Evolutionary conservation across 2,888 invertebrate species (phyloP).

Genomic region (Criorhina ranunculi): DNA sequence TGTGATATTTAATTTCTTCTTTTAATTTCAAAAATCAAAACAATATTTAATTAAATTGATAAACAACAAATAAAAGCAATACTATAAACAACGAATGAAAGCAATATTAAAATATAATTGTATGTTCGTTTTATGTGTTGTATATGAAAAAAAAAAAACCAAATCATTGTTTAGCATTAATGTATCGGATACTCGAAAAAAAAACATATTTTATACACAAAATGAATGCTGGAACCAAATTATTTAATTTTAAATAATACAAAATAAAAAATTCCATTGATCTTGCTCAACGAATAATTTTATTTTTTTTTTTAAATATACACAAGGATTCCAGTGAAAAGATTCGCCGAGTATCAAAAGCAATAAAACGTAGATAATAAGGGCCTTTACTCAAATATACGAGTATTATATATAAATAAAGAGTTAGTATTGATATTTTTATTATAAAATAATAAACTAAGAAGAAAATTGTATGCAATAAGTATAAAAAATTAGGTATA

Average conservation of each 20-base stretch:
- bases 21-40: slow-evolving; percentile 10
- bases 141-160: too few relatives aligned
- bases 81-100: slow-evolving; percentile 62
- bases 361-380: slow-evolving; percentile 83
- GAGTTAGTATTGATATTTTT: slow-evolving; percentile 38
- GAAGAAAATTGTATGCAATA: background rate
- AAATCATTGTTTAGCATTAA: slow-evolving; percentile 11
- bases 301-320: slow-evolving; percentile 25
- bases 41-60: background rate
- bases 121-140: slow-evolving; percentile 60
- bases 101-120: slow-evolving; percentile 27
- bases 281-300: slow-evolving; percentile 82
- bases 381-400: slow-evolving; percentile 52
- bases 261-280: slow-evolving; percentile 77
- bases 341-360: slow-evolving; percentile 84
- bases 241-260: slow-evolving; percentile 19
- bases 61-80: slow-evolving; percentile 39
- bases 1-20: slow-evolving; percentile 45
- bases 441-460: slow-evolving; percentile 17
- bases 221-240: slow-evolving; percentile 35
- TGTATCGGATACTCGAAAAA: slow-evolving; percentile 60
- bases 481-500: background rate
- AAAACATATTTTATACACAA: slow-evolving; percentile 6
- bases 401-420: slow-evolving; percentile 60
- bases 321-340: slow-evolving; percentile 78